phyloP scores from a whole-genome alignment of 2,113 vertebrate species.

The Eudyptes chrysolophus region DNA sequence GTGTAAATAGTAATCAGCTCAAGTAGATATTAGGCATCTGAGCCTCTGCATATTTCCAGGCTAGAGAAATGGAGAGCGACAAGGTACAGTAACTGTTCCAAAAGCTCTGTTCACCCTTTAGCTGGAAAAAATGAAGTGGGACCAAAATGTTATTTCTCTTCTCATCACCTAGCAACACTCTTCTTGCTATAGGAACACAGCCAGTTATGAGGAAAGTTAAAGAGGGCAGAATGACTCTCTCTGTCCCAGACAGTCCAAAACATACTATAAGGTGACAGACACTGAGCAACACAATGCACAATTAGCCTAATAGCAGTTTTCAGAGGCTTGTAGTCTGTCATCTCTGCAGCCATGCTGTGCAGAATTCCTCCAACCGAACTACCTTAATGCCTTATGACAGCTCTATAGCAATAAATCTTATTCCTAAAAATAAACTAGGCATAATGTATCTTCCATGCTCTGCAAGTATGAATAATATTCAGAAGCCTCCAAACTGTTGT shows the following conservation, averaged over 20 bases:
- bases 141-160: constrained; percentile 27
- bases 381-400: constrained; percentile 52
- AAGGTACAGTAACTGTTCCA: not conserved
- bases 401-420: constrained; percentile 16
- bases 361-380: not conserved
- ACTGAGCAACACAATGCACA: constrained; percentile 7
- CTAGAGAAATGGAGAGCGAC: not conserved
- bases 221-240: not conserved
- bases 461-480: constrained; percentile 46
- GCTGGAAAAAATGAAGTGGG: constrained; percentile 33
- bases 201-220: not conserved
- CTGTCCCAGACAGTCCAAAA: not conserved
- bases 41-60: not conserved
- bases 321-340: constrained; percentile 27
- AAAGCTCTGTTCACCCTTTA: not conserved
- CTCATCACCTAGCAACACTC: constrained; percentile 29
- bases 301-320: constrained; percentile 52
- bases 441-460: constrained; percentile 59
- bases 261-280: not conserved
- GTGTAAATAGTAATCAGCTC: not conserved
- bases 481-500: constrained; percentile 3
- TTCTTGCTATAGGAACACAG: not conserved
- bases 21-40: not conserved
- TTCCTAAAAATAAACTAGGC: constrained; percentile 67
- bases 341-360: not conserved